phyloP scores from a whole-genome alignment of 2,888 invertebrate genomes.

The Cheilosia soror region DNA sequence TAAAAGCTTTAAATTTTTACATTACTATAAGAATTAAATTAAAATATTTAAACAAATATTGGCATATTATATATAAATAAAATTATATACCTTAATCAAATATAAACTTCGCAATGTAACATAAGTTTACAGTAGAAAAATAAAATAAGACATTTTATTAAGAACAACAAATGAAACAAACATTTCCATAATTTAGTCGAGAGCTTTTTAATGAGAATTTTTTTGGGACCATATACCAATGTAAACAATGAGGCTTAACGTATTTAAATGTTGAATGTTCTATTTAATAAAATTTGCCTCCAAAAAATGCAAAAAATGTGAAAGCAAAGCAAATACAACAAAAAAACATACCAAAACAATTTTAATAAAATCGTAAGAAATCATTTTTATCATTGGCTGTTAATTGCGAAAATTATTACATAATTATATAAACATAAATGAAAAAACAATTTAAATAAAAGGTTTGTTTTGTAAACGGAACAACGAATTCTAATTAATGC shows the following conservation, averaged over 20 bases:
- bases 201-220: constrained; percentile 71
- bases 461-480: constrained; percentile 63
- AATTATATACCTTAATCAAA: constrained; percentile 38
- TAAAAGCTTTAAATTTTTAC: constrained; percentile 72
- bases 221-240: constrained; percentile 73
- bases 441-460: constrained; percentile 45
- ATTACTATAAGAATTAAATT: constrained; percentile 53
- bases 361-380: constrained; percentile 21
- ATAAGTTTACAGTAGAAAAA: constrained; percentile 47
- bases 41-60: constrained; percentile 38
- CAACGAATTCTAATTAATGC: constrained; percentile 68
- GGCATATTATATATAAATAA: constrained; percentile 39
- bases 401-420: constrained; percentile 26
- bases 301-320: constrained; percentile 12
- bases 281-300: constrained; percentile 42
- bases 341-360: constrained; percentile 11
- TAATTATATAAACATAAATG: constrained; percentile 29
- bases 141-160: constrained; percentile 30
- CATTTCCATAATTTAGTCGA: constrained; percentile 47
- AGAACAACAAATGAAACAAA: constrained; percentile 17
- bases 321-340: constrained; percentile 20
- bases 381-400: constrained; percentile 66
- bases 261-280: constrained; percentile 65
- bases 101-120: constrained; percentile 26
- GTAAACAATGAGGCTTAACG: constrained; percentile 72